These are phyloP conservation scores for Brotula barbata DNA, from an alignment of 2,797 vertebrate species.

Conservation along the genomic window DNA sequence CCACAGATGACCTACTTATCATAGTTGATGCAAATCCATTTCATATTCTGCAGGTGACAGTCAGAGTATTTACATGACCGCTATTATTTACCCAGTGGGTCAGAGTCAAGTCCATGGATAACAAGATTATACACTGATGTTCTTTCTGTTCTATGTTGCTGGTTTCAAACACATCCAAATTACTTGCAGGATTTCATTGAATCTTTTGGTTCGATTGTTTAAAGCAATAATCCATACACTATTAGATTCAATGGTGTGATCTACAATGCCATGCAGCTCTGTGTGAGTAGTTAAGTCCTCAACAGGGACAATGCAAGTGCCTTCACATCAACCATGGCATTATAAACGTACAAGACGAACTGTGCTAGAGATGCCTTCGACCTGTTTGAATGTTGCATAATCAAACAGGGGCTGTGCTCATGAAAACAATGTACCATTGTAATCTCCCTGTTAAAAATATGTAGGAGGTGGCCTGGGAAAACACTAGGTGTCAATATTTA, in stretches of 20 bases:
- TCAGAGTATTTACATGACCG: slow-evolving; percentile 7
- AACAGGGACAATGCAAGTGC: background rate
- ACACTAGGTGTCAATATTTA: slow-evolving; percentile 57
- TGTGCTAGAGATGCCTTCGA: slow-evolving; percentile 30
- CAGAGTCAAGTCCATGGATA: too few species aligned
- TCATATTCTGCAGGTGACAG: background rate
- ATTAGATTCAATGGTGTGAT: too few species aligned
- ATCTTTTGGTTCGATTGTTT: too few species aligned
- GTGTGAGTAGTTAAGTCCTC: background rate
- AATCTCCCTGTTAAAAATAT: slow-evolving; percentile 31
- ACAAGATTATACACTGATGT: too few species aligned
- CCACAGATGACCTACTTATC: too few species aligned
- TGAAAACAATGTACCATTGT: slow-evolving; percentile 41
- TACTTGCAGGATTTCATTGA: too few species aligned
- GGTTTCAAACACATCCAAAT: too few species aligned
- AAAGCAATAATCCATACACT: too few species aligned
- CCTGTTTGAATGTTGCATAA: slow-evolving; percentile 26
- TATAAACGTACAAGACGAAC: background rate
- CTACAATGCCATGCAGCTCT: background rate
- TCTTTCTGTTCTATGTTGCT: too few species aligned
- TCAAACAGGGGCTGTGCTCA: slow-evolving; percentile 34
- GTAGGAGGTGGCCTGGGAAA: slow-evolving; percentile 64
- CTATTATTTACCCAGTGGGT: too few species aligned
- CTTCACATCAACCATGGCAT: slow-evolving; percentile 3
- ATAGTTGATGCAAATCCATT: slow-evolving; percentile 3